phyloP scores from a whole-genome alignment of 2,888 invertebrate species.

The Schrankia costaestrigalis region DNA sequence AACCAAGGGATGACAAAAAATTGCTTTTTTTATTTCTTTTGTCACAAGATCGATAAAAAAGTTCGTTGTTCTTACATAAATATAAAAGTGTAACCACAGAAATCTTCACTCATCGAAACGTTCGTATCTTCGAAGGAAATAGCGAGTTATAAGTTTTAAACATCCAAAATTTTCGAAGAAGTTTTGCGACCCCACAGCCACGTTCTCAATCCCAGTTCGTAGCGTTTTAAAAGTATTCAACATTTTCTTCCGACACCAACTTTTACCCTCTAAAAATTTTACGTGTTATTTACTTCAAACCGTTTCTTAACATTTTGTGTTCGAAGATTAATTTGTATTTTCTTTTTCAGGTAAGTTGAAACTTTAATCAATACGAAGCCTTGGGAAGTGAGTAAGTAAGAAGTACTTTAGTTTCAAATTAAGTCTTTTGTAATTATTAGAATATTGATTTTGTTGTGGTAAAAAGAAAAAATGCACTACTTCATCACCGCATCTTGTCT shows the following conservation, averaged over 20 bases:
- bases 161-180: constrained; percentile 43
- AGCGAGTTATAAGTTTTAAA: constrained; percentile 36
- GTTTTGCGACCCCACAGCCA: constrained; percentile 35
- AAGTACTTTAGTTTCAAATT: too few relatives aligned
- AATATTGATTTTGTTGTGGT: too few relatives aligned
- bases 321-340: constrained; percentile 2
- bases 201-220: constrained; percentile 17
- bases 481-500: too few relatives aligned
- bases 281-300: constrained; percentile 6
- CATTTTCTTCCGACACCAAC: constrained; percentile 11
- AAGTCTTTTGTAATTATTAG: too few relatives aligned
- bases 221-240: constrained; percentile 35
- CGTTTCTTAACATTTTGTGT: not conserved
- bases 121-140: too few relatives aligned
- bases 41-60: not conserved
- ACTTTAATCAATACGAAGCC: constrained; percentile 3
- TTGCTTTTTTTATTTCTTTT: too few relatives aligned
- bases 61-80: not conserved
- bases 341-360: constrained; percentile 29
- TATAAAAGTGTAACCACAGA: too few relatives aligned
- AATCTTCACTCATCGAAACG: too few relatives aligned
- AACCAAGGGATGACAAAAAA: too few relatives aligned
- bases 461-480: too few relatives aligned
- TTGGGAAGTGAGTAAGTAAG: too few relatives aligned
- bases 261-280: constrained; percentile 13